Evolutionary conservation across 1,140 invertebrate species (phyloP).

Genomic region (Lepidostoma basale): DNA sequence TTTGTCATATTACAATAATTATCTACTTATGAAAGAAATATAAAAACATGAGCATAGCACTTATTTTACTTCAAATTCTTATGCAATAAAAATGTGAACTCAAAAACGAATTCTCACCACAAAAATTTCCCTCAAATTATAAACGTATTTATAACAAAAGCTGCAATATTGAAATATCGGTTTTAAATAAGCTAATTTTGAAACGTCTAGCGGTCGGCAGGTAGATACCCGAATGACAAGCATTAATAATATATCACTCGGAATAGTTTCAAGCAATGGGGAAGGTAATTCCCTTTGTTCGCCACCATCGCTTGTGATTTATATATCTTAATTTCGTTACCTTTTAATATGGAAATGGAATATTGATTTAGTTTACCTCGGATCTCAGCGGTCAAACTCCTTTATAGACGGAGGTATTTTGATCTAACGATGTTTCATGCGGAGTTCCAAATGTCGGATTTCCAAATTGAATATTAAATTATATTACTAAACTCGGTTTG

Average conservation of each 20-base stretch:
- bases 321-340: slow-evolving; percentile 28
- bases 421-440: slow-evolving; percentile 6
- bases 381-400: neutral
- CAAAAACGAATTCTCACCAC: neutral
- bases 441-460: neutral
- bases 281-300: slow-evolving; percentile 21
- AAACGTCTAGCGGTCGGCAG: neutral
- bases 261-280: slow-evolving; percentile 24
- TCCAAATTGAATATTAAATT: neutral
- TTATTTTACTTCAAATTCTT: too few species aligned
- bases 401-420: neutral
- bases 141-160: slow-evolving; percentile 2
- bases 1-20: too few species aligned
- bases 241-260: slow-evolving; percentile 40
- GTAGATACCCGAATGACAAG: slow-evolving; percentile 35
- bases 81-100: neutral
- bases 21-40: too few species aligned
- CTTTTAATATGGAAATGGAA: slow-evolving; percentile 29
- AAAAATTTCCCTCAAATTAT: slow-evolving; percentile 1
- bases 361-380: slow-evolving; percentile 30
- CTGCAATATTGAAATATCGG: slow-evolving; percentile 10
- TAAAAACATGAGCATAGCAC: too few species aligned
- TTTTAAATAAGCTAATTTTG: slow-evolving; percentile 25
- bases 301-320: slow-evolving; percentile 34
- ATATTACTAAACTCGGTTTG: too few species aligned